These are phyloP conservation scores for Elysia crispata DNA, from an alignment of 2,888 invertebrate genomes.

Conservation along the genomic window DNA sequence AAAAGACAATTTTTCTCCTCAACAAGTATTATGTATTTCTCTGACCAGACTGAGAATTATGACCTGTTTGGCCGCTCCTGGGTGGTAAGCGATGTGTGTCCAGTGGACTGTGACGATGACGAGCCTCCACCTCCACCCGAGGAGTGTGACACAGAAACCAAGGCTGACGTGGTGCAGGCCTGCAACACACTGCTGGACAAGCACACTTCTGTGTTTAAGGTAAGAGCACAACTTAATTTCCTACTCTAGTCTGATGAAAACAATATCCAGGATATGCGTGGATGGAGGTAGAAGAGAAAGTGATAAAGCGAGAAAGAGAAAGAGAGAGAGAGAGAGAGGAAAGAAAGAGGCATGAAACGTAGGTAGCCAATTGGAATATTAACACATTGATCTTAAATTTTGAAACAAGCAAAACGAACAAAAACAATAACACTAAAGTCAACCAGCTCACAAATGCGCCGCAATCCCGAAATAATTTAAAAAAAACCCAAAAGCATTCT, in stretches of 20 bases:
- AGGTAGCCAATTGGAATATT: not conserved
- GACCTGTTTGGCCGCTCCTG: constrained; percentile 68
- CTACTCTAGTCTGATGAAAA: not conserved
- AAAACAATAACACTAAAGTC: no score
- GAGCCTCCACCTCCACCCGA: constrained; percentile 36
- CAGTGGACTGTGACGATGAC: constrained; percentile 56
- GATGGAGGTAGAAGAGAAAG: not conserved
- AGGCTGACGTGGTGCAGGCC: constrained; percentile 45
- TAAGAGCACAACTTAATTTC: constrained; percentile 35
- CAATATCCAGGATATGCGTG: not conserved
- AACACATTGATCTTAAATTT: no score
- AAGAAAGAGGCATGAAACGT: not conserved
- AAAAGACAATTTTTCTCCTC: no score
- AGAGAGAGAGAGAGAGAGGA: not conserved
- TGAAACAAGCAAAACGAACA: no score
- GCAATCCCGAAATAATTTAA: no score
- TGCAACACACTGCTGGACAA: constrained; percentile 57
- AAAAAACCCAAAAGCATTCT: no score
- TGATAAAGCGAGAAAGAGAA: not conserved
- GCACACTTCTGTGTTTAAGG: constrained; percentile 55
- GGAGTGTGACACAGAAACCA: constrained; percentile 48
- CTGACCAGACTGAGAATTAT: constrained; percentile 58
- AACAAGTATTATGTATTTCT: not conserved
- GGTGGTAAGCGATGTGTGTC: constrained; percentile 57
- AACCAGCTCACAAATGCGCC: no score